Percentiles rank a stretch among this genome's conserved stretches.
phyloP scores from a whole-genome alignment of 2,888 invertebrate genomes.

The Sarcophaga variegata region DNA sequence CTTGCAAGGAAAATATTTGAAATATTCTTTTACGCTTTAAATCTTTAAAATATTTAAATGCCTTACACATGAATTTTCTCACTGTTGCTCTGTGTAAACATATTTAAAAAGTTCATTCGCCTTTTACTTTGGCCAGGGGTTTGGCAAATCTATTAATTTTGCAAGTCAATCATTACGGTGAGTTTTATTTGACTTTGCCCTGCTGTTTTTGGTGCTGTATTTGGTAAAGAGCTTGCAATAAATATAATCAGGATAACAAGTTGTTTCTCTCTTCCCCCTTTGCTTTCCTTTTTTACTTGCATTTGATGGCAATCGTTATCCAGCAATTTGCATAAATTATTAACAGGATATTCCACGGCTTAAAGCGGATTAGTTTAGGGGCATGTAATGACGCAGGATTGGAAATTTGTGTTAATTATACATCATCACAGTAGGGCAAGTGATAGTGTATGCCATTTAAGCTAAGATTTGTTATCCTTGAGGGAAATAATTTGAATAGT shows the following conservation, averaged over 20 bases:
- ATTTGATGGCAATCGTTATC: conserved; percentile 26
- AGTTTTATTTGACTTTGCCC: conserved; percentile 39
- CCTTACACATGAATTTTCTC: background rate
- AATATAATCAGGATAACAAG: conserved; percentile 56
- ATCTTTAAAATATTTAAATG: background rate
- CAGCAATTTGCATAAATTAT: conserved; percentile 12
- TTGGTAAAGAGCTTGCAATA: conserved; percentile 33
- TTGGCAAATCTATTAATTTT: conserved; percentile 1
- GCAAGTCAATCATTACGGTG: conserved; percentile 30
- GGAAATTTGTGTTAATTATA: background rate
- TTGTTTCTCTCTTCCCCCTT: conserved; percentile 11
- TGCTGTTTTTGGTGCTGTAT: conserved; percentile 15
- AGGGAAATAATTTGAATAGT: too few species aligned
- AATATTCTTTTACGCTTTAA: conserved; percentile 4
- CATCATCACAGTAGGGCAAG: too few species aligned
- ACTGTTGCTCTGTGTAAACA: background rate
- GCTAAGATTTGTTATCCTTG: too few species aligned
- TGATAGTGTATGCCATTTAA: too few species aligned
- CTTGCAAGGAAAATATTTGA: background rate
- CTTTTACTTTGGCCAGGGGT: background rate
- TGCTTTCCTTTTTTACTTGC: background rate
- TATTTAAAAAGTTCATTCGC: conserved; percentile 41
- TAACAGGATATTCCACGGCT: background rate
- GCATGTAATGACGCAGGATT: background rate
- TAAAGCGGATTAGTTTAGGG: too few species aligned